phyloP scores from a whole-genome alignment of 2,113 vertebrate species.

The Austrofundulus limnaeus region DNA sequence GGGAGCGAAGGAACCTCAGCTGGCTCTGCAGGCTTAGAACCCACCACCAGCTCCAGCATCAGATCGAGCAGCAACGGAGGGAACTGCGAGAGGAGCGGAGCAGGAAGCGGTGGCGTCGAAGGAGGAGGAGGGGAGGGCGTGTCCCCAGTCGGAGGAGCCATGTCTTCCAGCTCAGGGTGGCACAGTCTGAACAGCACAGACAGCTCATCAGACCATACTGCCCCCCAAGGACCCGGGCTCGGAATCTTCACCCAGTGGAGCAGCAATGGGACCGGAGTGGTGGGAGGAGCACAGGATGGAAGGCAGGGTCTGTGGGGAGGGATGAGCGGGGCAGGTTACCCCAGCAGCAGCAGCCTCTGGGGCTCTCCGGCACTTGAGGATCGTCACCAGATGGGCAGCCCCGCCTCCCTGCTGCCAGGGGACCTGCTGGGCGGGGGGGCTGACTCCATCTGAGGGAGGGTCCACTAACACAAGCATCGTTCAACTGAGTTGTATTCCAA shows the following conservation, averaged over 20 bases:
- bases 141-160: conserved; percentile 47
- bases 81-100: conserved; percentile 73
- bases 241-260: conserved; percentile 97
- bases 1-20: conserved; percentile 56
- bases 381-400: conserved; percentile 97
- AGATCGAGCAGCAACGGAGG: conserved; percentile 65
- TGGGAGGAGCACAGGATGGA: conserved; percentile 82
- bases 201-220: conserved; percentile 86
- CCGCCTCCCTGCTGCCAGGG: conserved; percentile 96
- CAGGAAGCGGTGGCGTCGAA: conserved; percentile 20
- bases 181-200: conserved; percentile 94
- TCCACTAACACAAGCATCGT: too few relatives aligned
- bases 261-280: conserved; percentile 82
- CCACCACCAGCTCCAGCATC: conserved; percentile 79
- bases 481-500: too few relatives aligned
- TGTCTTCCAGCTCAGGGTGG: conserved; percentile 82
- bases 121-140: conserved; percentile 43
- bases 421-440: conserved; percentile 97
- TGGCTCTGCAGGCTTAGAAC: conserved; percentile 69
- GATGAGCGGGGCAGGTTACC: conserved; percentile 85
- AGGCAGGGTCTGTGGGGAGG: conserved; percentile 90
- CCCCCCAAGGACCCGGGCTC: conserved; percentile 84
- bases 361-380: conserved; percentile 92
- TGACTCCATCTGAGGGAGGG: conserved; percentile 92
- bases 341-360: conserved; percentile 90